Conservation (phyloP, 2,888 invertebrate genomes). For the Hyppa rectilinea region DNA sequence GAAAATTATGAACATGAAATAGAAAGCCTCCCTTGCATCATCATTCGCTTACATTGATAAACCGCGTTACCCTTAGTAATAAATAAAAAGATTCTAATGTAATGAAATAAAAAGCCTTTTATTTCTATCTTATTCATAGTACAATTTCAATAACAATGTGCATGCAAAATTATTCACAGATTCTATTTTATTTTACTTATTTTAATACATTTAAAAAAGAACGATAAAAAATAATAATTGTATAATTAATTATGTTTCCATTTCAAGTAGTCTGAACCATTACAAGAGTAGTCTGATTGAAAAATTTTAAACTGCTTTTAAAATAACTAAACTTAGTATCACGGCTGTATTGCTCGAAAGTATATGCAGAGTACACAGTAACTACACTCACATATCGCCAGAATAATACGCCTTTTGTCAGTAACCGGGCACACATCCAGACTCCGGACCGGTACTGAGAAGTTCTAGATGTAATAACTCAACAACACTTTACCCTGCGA, state of each 20-base stretch:
- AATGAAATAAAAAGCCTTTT: too few relatives aligned
- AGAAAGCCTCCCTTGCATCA: slow-evolving; percentile 6
- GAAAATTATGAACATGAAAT: slow-evolving; percentile 11
- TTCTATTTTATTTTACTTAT: too few relatives aligned
- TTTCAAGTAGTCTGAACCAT: too few relatives aligned
- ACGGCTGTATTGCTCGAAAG: not conserved
- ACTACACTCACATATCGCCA: not conserved
- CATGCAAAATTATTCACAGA: too few relatives aligned
- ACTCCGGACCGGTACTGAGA: not conserved
- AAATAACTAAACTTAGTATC: not conserved
- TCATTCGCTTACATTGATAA: not conserved
- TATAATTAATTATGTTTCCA: too few relatives aligned
- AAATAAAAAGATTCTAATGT: not conserved
- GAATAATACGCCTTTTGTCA: not conserved
- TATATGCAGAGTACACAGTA: not conserved
- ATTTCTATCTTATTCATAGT: too few relatives aligned
- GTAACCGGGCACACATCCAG: not conserved
- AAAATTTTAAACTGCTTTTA: too few relatives aligned
- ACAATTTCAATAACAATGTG: too few relatives aligned
- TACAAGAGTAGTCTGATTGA: too few relatives aligned
- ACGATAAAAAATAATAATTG: too few relatives aligned
- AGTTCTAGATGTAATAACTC: not conserved
- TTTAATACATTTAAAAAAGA: too few relatives aligned
- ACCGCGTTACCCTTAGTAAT: not conserved
- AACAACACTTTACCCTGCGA: not conserved